phyloP scores from a whole-genome alignment of 2,797 vertebrate species.

The Ctenochaetus hawaiiensis region DNA sequence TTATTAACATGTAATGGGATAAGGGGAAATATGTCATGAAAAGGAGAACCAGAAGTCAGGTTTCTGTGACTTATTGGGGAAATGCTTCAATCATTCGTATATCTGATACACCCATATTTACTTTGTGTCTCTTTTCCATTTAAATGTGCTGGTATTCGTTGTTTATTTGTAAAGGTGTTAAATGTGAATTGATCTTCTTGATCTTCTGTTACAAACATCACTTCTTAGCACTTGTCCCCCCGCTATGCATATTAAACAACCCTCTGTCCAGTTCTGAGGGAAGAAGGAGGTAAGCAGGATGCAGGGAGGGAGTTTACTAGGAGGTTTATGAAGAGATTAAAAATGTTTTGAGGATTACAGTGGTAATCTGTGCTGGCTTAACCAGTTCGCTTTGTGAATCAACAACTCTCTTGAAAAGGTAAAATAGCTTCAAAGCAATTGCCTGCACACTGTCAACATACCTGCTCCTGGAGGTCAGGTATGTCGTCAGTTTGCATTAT shows the following conservation, averaged over 20 bases:
- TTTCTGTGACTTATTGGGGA: not conserved
- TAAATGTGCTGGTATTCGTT: not conserved
- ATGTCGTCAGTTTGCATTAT: not conserved
- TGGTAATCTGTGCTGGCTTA: slow-evolving; percentile 77
- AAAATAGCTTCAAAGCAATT: slow-evolving; percentile 38
- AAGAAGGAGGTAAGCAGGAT: not conserved
- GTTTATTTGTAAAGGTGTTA: not conserved
- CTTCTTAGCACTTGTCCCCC: not conserved
- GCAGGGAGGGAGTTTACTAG: slow-evolving; percentile 20
- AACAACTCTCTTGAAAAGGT: slow-evolving; percentile 51
- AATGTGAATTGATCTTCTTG: slow-evolving; percentile 4
- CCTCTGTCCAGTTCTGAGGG: not conserved
- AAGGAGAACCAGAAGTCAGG: slow-evolving; percentile 49
- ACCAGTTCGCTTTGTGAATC: slow-evolving; percentile 63
- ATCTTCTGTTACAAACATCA: slow-evolving; percentile 22
- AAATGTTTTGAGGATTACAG: slow-evolving; percentile 80
- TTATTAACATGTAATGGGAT: slow-evolving; percentile 18
- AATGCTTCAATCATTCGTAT: not conserved
- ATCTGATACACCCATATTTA: not conserved
- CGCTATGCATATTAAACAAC: slow-evolving; percentile 15
- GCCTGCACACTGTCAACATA: slow-evolving; percentile 11
- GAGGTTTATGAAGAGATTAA: slow-evolving; percentile 74
- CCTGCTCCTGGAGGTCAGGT: not conserved
- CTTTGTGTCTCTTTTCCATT: not conserved
- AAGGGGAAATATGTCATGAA: slow-evolving; percentile 6